Evolutionary conservation across 1,140 invertebrate genomes (phyloP).

Genomic region (Orius insidiosus): DNA sequence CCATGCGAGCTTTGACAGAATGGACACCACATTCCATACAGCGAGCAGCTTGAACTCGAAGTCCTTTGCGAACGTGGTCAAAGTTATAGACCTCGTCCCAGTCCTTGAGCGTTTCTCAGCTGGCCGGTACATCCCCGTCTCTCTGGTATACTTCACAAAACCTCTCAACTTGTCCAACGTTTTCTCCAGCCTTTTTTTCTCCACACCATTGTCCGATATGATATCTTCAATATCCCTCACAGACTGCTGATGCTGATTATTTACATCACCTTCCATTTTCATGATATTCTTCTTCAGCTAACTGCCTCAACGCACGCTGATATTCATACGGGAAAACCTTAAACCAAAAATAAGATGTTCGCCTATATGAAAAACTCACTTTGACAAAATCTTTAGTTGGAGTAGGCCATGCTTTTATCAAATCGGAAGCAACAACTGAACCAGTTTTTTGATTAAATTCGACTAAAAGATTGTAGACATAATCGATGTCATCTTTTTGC

Average conservation of each 20-base stretch:
- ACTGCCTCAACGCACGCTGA: conserved; percentile 67
- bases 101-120: conserved; percentile 73
- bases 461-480: conserved; percentile 59
- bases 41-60: conserved; percentile 80
- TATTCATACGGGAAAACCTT: conserved; percentile 98
- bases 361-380: too few relatives aligned
- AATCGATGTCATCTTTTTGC: conserved; percentile 56
- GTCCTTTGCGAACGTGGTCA: conserved; percentile 63
- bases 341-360: too few relatives aligned
- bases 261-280: conserved; percentile 21
- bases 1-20: conserved; percentile 96
- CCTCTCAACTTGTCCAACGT: conserved; percentile 80
- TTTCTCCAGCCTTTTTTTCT: conserved; percentile 62
- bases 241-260: conserved; percentile 22
- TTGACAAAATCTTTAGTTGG: conserved; percentile 74
- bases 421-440: conserved; percentile 62
- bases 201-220: conserved; percentile 50
- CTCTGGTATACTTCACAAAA: conserved; percentile 89
- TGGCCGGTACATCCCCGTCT: conserved; percentile 66
- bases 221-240: conserved; percentile 73
- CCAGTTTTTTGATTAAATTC: conserved; percentile 85
- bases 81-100: conserved; percentile 96
- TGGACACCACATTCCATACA: conserved; percentile 99
- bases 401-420: conserved; percentile 69
- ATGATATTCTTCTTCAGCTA: conserved; percentile 37